Base-by-base conservation (phyloP, 2,888 invertebrate genomes). In the Agonopterix heracliana region DNA sequence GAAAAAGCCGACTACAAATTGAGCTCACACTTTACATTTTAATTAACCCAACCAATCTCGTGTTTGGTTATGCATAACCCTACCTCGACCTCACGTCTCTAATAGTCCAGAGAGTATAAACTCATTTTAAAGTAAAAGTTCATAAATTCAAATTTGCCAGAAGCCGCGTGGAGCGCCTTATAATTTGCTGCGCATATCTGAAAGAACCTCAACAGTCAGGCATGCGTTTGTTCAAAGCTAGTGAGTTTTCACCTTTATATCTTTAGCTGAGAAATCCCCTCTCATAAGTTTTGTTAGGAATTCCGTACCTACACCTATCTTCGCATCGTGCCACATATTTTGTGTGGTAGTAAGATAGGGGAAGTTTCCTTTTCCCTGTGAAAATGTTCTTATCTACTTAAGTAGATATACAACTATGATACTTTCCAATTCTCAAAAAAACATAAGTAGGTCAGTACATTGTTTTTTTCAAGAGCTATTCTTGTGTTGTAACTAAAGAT, bases 221-320 rank as follows among this genome's bases (percentile, higher is more conserved):
- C 59, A 66, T 63, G 63, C 68, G 63, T 68, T 69, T 64, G 64
- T 69, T 73, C 63, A 61, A 60, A 54, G 52, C 61, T 64, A 67
- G 70, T 66, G 68, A 74, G 71, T 72, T 79, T 73, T 72, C 69
- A 56, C 66, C 71, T 63, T 74, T 78, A 78, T 81, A 80, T 78
- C 76, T 78, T 74, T 71, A 73, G 70, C 71, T 66, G 63, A 65
- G 67, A 74, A 75, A 78, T 73, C 76, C 76, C 72, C 71, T 73
- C 70, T 66, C 68, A 63, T 68, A 74, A 77, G 71, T 82, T 81
- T 79, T 74, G 74, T 78, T 79, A 72, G 68, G 74, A 82, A 83
- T 81, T 78, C 78, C 69, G 72, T 71, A 26, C 26, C 26, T 26
- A 71, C 76, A 76, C 77, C 73, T 77, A 78, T 77, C 73, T 78